Evolutionary conservation across 2,113 vertebrate genomes (phyloP).

Genomic region (Lophochroa leadbeateri): DNA sequence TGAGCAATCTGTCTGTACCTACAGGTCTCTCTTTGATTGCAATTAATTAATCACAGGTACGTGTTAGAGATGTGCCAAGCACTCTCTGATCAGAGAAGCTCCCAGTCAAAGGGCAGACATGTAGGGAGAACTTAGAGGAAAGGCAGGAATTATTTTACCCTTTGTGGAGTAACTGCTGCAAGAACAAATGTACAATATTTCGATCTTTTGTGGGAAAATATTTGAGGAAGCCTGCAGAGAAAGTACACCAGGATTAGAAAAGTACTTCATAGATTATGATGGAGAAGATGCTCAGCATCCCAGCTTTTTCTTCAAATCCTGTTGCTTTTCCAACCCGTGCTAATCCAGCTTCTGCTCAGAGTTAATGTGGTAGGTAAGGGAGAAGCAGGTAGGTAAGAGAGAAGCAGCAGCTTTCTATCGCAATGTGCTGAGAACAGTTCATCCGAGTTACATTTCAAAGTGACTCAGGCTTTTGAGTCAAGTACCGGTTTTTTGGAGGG

Average conservation of each 20-base stretch:
- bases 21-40: not conserved
- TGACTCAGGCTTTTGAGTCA: not conserved
- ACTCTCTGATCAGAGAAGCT: not conserved
- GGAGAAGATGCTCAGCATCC: rapidly evolving
- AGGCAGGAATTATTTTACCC: not conserved
- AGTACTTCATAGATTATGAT: not conserved
- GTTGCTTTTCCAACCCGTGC: not conserved
- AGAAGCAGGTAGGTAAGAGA: not conserved
- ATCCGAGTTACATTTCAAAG: not conserved
- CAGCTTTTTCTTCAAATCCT: not conserved
- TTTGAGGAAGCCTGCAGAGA: not conserved
- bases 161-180: not conserved
- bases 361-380: not conserved
- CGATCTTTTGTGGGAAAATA: not conserved
- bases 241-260: not conserved
- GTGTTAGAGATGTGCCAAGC: not conserved
- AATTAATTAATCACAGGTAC: conserved; percentile 1
- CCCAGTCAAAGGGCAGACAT: not conserved
- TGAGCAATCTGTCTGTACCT: not conserved
- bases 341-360: not conserved
- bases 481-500: not conserved
- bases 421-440: not conserved
- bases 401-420: not conserved
- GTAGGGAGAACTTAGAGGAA: not conserved
- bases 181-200: not conserved